Conservation (phyloP, 2,888 invertebrate genomes). For the Stenotaenia linearis region DNA sequence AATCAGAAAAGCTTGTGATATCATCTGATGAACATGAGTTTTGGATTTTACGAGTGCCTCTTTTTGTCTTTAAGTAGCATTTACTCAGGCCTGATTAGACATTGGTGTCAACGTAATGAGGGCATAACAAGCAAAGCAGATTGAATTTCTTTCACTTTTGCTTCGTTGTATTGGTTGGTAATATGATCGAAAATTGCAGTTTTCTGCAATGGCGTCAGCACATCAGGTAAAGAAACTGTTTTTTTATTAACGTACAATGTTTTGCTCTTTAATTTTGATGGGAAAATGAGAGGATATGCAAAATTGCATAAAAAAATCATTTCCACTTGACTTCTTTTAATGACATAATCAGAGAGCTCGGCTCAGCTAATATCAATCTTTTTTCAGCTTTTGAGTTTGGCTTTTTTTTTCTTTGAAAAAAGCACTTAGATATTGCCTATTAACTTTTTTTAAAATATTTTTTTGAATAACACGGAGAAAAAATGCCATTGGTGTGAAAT, state of each 20-base stretch:
- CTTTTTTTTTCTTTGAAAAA: neutral
- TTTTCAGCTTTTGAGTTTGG: neutral
- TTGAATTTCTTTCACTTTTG: constrained; percentile 2
- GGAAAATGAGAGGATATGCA: neutral
- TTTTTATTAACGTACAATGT: too few relatives aligned
- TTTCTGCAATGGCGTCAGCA: neutral
- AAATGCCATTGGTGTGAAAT: constrained; percentile 6
- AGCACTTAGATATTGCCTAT: neutral
- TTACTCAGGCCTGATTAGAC: neutral
- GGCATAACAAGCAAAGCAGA: neutral
- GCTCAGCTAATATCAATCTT: neutral
- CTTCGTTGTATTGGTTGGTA: neutral
- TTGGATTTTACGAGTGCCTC: neutral
- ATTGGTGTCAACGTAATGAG: constrained; percentile 3
- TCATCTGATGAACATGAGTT: constrained; percentile 11
- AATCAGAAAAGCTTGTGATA: neutral
- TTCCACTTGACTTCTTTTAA: neutral
- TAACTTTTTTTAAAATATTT: neutral
- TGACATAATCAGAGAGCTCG: neutral
- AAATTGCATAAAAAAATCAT: neutral
- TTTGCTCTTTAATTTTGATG: neutral
- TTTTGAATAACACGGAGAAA: neutral
- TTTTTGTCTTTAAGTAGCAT: neutral
- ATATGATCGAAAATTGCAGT: neutral
- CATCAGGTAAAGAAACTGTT: too few relatives aligned